Percentiles rank a stretch among this genome's conserved stretches.
These are phyloP conservation scores for Fukomys damarensis DNA, from an alignment of 2,113 vertebrate species.

Conservation along the genomic window DNA sequence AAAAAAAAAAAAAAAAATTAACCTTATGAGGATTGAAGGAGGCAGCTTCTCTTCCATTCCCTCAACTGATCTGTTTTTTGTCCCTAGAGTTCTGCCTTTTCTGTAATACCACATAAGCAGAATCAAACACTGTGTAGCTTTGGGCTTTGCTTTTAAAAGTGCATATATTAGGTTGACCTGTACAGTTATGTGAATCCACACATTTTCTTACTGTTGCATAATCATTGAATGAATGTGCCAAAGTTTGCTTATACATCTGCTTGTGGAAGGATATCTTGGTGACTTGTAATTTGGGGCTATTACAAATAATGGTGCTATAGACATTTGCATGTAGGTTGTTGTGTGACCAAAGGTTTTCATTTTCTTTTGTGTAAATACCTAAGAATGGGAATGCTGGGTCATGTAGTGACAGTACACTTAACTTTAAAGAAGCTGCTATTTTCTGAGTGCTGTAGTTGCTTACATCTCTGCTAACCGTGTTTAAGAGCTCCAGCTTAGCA, in stretches of 20 bases:
- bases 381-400: neutral
- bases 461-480: neutral
- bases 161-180: neutral
- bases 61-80: neutral
- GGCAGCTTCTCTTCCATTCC: too few relatives aligned
- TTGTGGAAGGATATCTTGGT: neutral
- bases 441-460: neutral
- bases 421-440: neutral
- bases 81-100: neutral
- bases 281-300: neutral
- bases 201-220: neutral
- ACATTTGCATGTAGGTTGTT: neutral
- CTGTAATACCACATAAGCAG: neutral
- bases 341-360: neutral
- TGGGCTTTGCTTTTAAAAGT: neutral
- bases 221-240: neutral
- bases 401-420: neutral
- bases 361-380: neutral
- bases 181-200: neutral
- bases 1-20: neutral
- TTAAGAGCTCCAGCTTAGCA: neutral
- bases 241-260: neutral
- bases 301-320: neutral
- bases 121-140: neutral
- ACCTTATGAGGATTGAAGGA: rapidly evolving